phyloP scores from a whole-genome alignment of 1,140 invertebrate genomes.

The Sycophaga agraensis region DNA sequence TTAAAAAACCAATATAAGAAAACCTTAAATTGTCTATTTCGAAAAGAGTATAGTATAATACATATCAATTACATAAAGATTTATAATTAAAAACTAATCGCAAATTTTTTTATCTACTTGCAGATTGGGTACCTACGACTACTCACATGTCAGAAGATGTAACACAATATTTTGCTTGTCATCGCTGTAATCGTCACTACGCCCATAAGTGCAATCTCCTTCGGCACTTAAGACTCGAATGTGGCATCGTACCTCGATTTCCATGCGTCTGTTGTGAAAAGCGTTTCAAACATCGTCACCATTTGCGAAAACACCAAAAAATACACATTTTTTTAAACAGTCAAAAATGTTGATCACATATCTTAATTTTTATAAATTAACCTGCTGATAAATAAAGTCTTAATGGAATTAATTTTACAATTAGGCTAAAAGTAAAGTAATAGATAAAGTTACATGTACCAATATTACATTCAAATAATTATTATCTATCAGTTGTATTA shows the following conservation, averaged over 20 bases:
- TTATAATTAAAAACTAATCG: not conserved
- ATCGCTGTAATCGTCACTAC: constrained; percentile 5
- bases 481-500: too few relatives aligned
- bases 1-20: too few relatives aligned
- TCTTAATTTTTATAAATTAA: too few relatives aligned
- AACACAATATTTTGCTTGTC: not conserved
- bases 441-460: too few relatives aligned
- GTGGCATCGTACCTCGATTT: constrained; percentile 60
- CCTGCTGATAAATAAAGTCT: too few relatives aligned
- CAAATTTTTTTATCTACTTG: not conserved
- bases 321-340: not conserved
- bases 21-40: too few relatives aligned
- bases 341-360: too few relatives aligned
- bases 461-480: too few relatives aligned
- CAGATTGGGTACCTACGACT: not conserved
- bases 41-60: too few relatives aligned
- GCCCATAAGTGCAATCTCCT: constrained; percentile 1
- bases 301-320: constrained; percentile 49
- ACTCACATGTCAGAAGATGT: not conserved
- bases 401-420: too few relatives aligned
- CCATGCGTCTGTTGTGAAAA: constrained; percentile 58
- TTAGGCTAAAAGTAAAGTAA: too few relatives aligned
- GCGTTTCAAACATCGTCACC: constrained; percentile 58
- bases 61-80: too few relatives aligned
- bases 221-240: constrained; percentile 35